Conservation (phyloP, 1,140 invertebrate genomes). For the Panagrolaimus sp. region DNA sequence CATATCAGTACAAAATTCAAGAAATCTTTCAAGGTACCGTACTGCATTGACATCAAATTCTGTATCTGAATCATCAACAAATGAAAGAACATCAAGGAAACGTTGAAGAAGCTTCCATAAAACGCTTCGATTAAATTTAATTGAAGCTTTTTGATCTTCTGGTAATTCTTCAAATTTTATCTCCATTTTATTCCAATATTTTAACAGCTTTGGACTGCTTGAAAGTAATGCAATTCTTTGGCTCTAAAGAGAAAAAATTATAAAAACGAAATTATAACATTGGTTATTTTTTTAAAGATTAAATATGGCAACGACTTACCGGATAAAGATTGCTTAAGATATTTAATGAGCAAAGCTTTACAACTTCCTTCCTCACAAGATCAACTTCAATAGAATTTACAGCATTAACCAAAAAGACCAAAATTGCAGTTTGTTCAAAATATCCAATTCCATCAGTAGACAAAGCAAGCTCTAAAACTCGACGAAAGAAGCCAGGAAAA, state of each 20-base stretch:
- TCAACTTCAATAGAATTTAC: conserved; percentile 88
- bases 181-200: conserved; percentile 82
- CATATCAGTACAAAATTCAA: conserved; percentile 91
- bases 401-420: conserved; percentile 89
- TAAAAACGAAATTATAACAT: conserved; percentile 25
- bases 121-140: conserved; percentile 82
- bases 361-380: conserved; percentile 82
- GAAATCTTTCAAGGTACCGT: conserved; percentile 85
- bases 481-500: conserved; percentile 74
- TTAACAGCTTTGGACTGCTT: conserved; percentile 78
- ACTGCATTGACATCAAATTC: conserved; percentile 66
- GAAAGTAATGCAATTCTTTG: conserved; percentile 79
- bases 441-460: conserved; percentile 63
- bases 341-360: conserved; percentile 76
- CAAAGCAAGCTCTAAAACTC: conserved; percentile 71
- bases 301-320: conserved; percentile 56
- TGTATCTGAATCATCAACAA: conserved; percentile 63
- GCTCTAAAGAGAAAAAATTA: conserved; percentile 60
- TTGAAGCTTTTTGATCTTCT: conserved; percentile 68
- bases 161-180: conserved; percentile 72
- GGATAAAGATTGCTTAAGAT: conserved; percentile 82
- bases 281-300: too few relatives aligned
- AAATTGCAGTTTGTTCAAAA: conserved; percentile 76
- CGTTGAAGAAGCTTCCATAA: conserved; percentile 81
- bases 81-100: conserved; percentile 77